Evolutionary conservation across 2,113 vertebrate genomes (phyloP).

Genomic region (Uria aalge): DNA sequence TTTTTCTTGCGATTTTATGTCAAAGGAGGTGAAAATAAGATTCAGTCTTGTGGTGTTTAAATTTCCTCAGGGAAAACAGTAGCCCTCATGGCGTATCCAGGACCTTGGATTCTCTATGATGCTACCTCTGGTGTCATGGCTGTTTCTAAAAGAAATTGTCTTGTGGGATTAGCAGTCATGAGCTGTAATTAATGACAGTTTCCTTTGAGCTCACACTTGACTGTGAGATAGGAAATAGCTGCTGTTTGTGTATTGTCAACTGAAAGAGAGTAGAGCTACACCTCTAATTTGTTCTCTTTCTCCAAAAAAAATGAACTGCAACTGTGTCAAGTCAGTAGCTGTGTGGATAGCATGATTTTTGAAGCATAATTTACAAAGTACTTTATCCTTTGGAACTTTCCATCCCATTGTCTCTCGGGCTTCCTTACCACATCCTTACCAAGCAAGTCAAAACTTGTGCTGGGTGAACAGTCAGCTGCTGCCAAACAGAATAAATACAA

Average conservation of each 20-base stretch:
- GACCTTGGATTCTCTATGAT: neutral
- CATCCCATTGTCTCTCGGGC: rapidly evolving
- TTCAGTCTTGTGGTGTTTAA: neutral
- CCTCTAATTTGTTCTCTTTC: neutral
- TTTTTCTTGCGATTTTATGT: neutral
- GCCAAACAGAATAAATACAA: neutral
- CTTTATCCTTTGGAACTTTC: neutral
- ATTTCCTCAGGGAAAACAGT: neutral
- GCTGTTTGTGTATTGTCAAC: neutral
- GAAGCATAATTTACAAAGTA: neutral
- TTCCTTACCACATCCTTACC: neutral
- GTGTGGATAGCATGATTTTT: neutral
- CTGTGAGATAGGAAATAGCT: neutral
- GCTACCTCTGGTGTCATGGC: neutral
- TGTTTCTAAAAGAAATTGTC: neutral
- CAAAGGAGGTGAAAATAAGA: neutral
- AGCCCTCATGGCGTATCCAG: neutral
- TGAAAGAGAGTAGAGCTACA: neutral
- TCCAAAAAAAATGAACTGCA: neutral
- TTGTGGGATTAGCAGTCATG: neutral
- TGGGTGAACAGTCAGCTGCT: neutral
- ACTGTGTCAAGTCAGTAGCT: neutral
- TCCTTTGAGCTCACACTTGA: neutral
- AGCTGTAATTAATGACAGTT: neutral
- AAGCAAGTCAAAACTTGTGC: neutral